phyloP scores from a whole-genome alignment of 2,113 vertebrate genomes.

The Rhea pennata region DNA sequence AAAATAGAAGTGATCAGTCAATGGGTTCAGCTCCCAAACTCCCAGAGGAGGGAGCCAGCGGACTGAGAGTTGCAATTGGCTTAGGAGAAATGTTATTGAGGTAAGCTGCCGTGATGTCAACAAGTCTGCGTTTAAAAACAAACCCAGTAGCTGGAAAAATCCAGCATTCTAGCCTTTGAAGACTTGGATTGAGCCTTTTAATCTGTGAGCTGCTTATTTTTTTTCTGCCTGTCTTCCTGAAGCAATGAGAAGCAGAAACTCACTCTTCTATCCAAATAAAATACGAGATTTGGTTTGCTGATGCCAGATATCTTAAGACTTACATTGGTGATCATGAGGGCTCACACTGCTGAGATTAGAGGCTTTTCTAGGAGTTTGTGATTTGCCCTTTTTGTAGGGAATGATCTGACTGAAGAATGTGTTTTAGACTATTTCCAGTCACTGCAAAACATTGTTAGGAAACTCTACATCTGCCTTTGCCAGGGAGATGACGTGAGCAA shows the following conservation, averaged over 20 bases:
- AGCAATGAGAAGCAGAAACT: not conserved
- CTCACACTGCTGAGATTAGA: not conserved
- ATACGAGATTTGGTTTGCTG: not conserved
- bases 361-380: constrained; percentile 4
- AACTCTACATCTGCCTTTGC: not conserved
- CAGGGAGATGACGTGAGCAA: not conserved
- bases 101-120: not conserved
- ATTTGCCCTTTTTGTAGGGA: not conserved
- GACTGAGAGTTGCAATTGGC: not conserved
- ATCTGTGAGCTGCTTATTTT: not conserved
- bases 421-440: not conserved
- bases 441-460: not conserved
- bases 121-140: not conserved
- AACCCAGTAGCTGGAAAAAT: not conserved
- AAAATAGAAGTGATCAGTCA: not conserved
- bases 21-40: not conserved
- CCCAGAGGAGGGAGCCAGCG: not conserved
- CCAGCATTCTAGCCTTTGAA: not conserved
- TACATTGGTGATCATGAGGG: not conserved
- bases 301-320: not conserved
- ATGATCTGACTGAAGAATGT: not conserved
- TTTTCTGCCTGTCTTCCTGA: not conserved
- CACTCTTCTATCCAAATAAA: not conserved
- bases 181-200: not conserved
- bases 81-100: not conserved